phyloP scores from a whole-genome alignment of 2,888 invertebrate species.

The Saturnia japonica region DNA sequence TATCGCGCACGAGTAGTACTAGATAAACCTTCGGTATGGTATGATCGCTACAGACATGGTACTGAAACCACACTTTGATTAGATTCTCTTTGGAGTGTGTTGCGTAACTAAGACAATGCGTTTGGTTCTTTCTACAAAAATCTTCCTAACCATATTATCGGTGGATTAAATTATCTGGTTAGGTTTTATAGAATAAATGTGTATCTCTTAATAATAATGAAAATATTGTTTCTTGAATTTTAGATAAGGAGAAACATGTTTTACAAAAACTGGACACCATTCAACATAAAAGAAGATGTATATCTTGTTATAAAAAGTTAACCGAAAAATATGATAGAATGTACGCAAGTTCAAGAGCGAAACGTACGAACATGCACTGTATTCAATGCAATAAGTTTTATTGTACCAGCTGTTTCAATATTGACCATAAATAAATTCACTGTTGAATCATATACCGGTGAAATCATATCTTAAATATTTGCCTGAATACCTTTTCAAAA shows the following conservation, averaged over 20 bases:
- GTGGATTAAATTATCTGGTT: not conserved
- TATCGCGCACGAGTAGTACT: too few relatives aligned
- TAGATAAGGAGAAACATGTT: constrained; percentile 3
- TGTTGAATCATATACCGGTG: not conserved
- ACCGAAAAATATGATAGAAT: not conserved
- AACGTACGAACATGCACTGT: not conserved
- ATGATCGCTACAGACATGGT: too few relatives aligned
- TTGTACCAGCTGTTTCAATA: not conserved
- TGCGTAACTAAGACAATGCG: too few relatives aligned
- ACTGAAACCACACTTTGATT: too few relatives aligned
- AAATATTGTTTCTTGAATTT: not conserved
- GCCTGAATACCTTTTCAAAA: not conserved
- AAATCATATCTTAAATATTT: not conserved
- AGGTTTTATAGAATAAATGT: not conserved
- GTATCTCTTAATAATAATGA: not conserved
- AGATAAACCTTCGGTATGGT: too few relatives aligned
- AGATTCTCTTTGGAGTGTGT: too few relatives aligned
- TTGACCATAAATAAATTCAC: not conserved
- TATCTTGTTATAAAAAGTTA: constrained; percentile 5
- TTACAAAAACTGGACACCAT: not conserved
- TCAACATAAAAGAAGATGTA: constrained; percentile 2
- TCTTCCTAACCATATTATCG: not conserved
- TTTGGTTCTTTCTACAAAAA: too few relatives aligned
- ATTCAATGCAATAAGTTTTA: not conserved
- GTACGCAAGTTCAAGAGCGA: not conserved